Percentiles rank a stretch among this genome's conserved stretches.
Conservation (phyloP, 2,797 vertebrate species). For the Poecilia picta region DNA sequence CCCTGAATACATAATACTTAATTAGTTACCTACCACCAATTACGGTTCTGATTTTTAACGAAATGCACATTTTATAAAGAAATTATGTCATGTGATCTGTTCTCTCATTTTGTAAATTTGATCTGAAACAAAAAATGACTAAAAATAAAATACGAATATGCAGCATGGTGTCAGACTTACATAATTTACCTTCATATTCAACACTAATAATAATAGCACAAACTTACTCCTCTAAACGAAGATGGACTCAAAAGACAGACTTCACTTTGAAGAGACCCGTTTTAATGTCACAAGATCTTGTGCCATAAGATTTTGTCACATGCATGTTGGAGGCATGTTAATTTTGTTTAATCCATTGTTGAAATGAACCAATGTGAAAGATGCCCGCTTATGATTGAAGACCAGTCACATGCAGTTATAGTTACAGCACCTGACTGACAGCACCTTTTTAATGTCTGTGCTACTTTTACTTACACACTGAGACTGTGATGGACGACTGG, state of each 20-base stretch:
- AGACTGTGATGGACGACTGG: background rate
- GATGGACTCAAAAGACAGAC: background rate
- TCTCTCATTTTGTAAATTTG: background rate
- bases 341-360: background rate
- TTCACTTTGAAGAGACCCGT: background rate
- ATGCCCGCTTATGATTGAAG: background rate
- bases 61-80: background rate
- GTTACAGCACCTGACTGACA: no score
- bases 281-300: background rate
- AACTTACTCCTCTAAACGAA: background rate
- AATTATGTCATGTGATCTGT: no score
- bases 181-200: background rate
- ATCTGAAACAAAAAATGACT: background rate
- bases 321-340: background rate
- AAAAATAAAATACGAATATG: background rate
- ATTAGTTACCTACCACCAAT: background rate
- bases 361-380: background rate
- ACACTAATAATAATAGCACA: background rate
- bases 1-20: background rate
- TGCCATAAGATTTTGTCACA: background rate
- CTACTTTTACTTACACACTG: background rate
- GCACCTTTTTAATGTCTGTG: background rate
- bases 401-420: background rate
- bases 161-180: background rate
- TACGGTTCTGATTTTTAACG: background rate